phyloP scores from a whole-genome alignment of 2,113 vertebrate species.

The Phasianus colchicus region DNA sequence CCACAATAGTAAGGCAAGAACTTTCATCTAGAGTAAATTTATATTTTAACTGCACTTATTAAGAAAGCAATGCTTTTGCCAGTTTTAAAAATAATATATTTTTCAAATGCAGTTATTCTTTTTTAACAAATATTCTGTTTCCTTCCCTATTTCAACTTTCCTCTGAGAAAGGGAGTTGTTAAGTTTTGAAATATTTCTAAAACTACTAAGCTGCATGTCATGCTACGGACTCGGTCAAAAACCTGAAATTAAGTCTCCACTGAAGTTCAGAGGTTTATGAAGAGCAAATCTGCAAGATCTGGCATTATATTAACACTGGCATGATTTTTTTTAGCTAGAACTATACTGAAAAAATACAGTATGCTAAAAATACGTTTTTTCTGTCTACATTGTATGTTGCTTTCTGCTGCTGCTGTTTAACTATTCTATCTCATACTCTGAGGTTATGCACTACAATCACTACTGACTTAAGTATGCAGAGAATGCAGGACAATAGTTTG shows the following conservation, averaged over 20 bases:
- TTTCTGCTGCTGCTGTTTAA: not conserved
- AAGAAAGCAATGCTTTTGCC: not conserved
- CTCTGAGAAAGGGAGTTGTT: not conserved
- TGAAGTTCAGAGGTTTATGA: not conserved
- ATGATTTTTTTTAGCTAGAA: not conserved
- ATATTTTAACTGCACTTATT: not conserved
- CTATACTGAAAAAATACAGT: not conserved
- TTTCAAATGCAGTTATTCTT: not conserved
- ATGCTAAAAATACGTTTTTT: not conserved
- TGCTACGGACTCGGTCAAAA: not conserved
- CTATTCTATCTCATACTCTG: not conserved
- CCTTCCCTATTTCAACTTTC: not conserved
- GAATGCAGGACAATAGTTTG: not conserved
- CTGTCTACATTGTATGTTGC: not conserved
- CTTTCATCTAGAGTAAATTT: not conserved
- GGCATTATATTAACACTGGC: not conserved
- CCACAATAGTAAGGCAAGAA: not conserved
- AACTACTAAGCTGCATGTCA: not conserved
- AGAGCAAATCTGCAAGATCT: not conserved
- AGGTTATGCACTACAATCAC: not conserved
- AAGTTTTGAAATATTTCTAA: not conserved
- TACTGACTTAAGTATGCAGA: not conserved
- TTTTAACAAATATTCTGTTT: not conserved
- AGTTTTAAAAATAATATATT: not conserved
- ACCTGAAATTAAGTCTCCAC: not conserved